These are phyloP conservation scores for Cladorhizidae sp. DNA, from an alignment of 37 sponge, comb jelly and placozoan genomes.

Conservation along the genomic window DNA sequence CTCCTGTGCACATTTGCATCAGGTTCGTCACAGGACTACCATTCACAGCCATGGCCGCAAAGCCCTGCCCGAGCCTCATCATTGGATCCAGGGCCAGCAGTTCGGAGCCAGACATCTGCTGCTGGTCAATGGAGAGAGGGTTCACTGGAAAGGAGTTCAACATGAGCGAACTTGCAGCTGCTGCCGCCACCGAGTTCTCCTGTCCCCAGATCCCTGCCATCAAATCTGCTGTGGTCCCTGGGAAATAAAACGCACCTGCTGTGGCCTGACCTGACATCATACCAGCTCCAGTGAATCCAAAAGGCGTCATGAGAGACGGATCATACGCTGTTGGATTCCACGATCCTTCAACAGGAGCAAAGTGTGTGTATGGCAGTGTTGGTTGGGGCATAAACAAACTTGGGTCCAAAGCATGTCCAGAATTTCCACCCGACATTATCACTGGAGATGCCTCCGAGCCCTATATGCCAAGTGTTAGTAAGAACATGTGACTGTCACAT, in stretches of 20 bases:
- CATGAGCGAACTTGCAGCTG: conserved; percentile 25
- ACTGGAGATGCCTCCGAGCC: neutral
- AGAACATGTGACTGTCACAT: neutral
- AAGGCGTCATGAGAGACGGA: conserved; percentile 32
- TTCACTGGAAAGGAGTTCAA: conserved; percentile 27
- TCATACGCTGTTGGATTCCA: conserved; percentile 55
- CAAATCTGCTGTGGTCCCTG: conserved; percentile 30
- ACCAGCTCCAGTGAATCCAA: conserved; percentile 34
- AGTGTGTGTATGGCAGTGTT: conserved; percentile 42
- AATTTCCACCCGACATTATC: neutral
- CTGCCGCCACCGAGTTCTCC: conserved; percentile 16
- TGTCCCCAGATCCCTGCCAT: conserved; percentile 51
- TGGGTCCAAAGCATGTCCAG: neutral
- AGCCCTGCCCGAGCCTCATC: conserved; percentile 32
- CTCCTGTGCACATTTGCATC: neutral
- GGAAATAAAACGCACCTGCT: conserved; percentile 34
- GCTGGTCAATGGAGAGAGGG: conserved; percentile 49
- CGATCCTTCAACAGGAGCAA: conserved; percentile 41
- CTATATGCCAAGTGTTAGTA: neutral
- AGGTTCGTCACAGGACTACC: conserved; percentile 3
- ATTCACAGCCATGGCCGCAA: conserved; percentile 54
- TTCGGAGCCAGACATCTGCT: neutral
- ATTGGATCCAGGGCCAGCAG: conserved; percentile 42
- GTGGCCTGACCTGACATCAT: conserved; percentile 34
- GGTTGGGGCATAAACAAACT: neutral